Conservation (phyloP, 2,113 vertebrate species). For the Perca schrenkii region DNA sequence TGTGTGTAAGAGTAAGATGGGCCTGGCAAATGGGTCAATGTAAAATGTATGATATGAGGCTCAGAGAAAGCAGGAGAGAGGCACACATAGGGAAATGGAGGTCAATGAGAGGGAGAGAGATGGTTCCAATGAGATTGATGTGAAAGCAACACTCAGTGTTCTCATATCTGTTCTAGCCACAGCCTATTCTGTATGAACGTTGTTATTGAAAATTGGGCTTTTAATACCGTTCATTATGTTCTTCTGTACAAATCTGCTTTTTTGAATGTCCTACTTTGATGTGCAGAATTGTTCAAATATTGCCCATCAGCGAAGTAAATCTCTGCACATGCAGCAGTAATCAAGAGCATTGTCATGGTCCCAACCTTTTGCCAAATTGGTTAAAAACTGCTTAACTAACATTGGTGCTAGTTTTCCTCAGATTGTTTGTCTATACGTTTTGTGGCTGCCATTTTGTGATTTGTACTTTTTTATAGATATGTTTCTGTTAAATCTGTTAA, state of each 20-base stretch:
- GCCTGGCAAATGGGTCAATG: slow-evolving; percentile 49
- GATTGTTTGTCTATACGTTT: background rate
- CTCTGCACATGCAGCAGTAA: background rate
- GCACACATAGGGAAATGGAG: slow-evolving; percentile 33
- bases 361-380: background rate
- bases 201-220: no score
- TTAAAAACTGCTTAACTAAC: slow-evolving; percentile 8
- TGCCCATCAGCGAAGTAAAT: slow-evolving; percentile 13
- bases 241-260: background rate
- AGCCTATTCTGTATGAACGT: background rate
- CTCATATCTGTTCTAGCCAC: slow-evolving; percentile 17
- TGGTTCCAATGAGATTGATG: slow-evolving; percentile 48
- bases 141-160: slow-evolving; percentile 4
- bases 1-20: background rate
- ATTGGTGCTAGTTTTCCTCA: background rate
- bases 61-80: slow-evolving; percentile 24
- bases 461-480: background rate
- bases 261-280: slow-evolving; percentile 14
- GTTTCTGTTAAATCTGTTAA: no score
- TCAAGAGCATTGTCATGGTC: slow-evolving; percentile 6
- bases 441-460: background rate
- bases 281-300: slow-evolving; percentile 11
- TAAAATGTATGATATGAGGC: slow-evolving; percentile 55
- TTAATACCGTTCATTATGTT: background rate
- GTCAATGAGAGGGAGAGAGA: slow-evolving; percentile 26